A percentile compares a stretch with the other conserved stretches of the same genome.
These are phyloP conservation scores for Aricia agestis DNA, from an alignment of 1,140 invertebrate genomes.

Conservation along the genomic window DNA sequence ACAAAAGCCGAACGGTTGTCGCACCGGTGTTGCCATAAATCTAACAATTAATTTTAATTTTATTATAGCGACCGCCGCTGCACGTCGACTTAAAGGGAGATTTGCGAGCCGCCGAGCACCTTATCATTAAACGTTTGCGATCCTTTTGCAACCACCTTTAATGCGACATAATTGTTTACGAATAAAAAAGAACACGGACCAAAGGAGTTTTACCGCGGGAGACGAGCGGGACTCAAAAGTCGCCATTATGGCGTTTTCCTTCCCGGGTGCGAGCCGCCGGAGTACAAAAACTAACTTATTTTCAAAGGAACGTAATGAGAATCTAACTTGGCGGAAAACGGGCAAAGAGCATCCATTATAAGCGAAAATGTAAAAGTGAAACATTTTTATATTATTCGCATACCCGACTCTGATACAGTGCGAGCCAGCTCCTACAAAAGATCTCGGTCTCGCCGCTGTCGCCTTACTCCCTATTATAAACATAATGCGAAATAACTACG, in stretches of 20 bases:
- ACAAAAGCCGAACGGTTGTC: constrained; percentile 42
- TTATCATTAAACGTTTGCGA: constrained; percentile 64
- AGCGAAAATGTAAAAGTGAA: constrained; percentile 50
- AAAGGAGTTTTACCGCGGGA: constrained; percentile 44
- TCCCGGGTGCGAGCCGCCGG: constrained; percentile 42
- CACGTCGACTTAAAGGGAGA: constrained; percentile 53
- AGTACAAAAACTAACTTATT: constrained; percentile 61
- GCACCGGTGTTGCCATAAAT: constrained; percentile 44
- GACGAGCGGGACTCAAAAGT: constrained; percentile 44
- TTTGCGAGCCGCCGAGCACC: constrained; percentile 53
- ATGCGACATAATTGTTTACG: constrained; percentile 56
- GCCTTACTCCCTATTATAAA: constrained; percentile 53
- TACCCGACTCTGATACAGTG: constrained; percentile 25
- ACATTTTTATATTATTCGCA: constrained; percentile 45
- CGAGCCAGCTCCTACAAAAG: constrained; percentile 48
- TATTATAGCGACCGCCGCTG: constrained; percentile 53
- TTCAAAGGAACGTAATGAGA: constrained; percentile 69
- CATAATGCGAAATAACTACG: constrained; percentile 55
- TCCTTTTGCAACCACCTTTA: constrained; percentile 43
- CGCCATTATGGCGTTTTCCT: constrained; percentile 57
- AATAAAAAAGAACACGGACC: constrained; percentile 49
- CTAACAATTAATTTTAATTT: constrained; percentile 58
- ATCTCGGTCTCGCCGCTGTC: constrained; percentile 38
- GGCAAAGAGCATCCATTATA: constrained; percentile 33
- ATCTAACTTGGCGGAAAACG: constrained; percentile 68